Percentiles rank a stretch among this genome's conserved stretches.
phyloP scores from a whole-genome alignment of 2,797 vertebrate genomes.

The Rhinoraja longicauda region DNA sequence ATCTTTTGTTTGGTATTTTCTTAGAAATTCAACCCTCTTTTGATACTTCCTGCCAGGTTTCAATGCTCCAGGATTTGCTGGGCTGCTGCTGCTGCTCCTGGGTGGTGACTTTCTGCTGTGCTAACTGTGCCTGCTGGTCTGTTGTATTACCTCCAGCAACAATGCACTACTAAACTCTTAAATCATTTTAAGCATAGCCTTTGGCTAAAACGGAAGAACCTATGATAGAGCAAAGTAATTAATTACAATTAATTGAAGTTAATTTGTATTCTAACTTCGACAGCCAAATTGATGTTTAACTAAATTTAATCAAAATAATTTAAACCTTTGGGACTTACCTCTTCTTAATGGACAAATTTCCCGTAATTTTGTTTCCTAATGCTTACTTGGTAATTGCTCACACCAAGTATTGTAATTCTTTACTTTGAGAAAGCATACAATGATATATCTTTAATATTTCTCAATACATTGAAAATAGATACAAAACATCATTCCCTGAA shows the following conservation, averaged over 20 bases:
- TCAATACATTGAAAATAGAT: not conserved
- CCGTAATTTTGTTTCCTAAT: not conserved
- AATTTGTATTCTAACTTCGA: not conserved
- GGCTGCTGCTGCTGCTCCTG: not conserved
- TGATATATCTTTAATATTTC: not conserved
- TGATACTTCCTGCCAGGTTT: conserved; percentile 31
- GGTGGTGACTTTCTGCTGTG: conserved; percentile 17
- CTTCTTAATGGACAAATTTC: not conserved
- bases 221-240: not conserved
- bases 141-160: not conserved
- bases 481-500: not conserved
- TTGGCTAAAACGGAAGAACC: conserved; percentile 8
- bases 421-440: not conserved
- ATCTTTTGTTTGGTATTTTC: conserved; percentile 30
- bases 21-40: conserved; percentile 33
- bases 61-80: not conserved
- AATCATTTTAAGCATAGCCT: conserved; percentile 12
- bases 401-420: not conserved
- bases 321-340: not conserved
- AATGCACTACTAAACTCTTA: not conserved
- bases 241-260: conserved; percentile 33
- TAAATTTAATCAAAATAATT: conserved; percentile 18
- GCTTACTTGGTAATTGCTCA: not conserved
- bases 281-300: not conserved
- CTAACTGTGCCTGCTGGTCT: not conserved